phyloP scores from a whole-genome alignment of 2,888 invertebrate species.

The Dermolepida albohirtum region DNA sequence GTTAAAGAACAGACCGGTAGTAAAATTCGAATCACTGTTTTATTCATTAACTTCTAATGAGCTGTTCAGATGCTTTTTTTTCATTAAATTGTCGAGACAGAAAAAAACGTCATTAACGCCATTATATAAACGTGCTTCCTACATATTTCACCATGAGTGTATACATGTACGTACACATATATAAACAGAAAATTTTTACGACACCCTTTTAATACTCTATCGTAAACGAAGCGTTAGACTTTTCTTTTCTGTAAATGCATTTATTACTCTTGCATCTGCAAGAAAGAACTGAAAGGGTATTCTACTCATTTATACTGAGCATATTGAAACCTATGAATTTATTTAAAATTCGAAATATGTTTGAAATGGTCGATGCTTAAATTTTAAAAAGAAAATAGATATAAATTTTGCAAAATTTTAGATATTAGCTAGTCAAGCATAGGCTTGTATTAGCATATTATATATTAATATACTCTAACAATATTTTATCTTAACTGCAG shows the following conservation, averaged over 20 bases:
- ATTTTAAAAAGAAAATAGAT: no score
- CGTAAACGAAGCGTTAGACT: slow-evolving; percentile 6
- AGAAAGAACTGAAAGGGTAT: no score
- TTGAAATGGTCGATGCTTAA: no score
- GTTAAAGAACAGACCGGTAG: slow-evolving; percentile 7
- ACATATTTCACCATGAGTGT: not conserved
- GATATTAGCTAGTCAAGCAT: no score
- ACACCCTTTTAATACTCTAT: slow-evolving; percentile 3
- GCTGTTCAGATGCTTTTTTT: slow-evolving; percentile 43
- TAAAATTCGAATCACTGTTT: slow-evolving; percentile 43
- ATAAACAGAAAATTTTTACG: slow-evolving; percentile 15
- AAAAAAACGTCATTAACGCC: slow-evolving; percentile 42
- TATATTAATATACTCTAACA: no score
- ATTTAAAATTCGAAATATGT: no score
- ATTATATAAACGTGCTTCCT: slow-evolving; percentile 36
- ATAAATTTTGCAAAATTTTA: no score
- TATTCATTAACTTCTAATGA: slow-evolving; percentile 48
- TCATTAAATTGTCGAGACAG: slow-evolving; percentile 31
- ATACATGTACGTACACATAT: not conserved
- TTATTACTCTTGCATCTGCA: not conserved
- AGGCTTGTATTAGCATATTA: no score
- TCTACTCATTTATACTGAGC: no score
- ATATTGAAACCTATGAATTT: no score
- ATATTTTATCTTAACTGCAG: no score
- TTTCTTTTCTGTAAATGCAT: slow-evolving; percentile 2